These are phyloP conservation scores for Autographa gamma DNA, from an alignment of 2,888 invertebrate species.

Conservation along the genomic window DNA sequence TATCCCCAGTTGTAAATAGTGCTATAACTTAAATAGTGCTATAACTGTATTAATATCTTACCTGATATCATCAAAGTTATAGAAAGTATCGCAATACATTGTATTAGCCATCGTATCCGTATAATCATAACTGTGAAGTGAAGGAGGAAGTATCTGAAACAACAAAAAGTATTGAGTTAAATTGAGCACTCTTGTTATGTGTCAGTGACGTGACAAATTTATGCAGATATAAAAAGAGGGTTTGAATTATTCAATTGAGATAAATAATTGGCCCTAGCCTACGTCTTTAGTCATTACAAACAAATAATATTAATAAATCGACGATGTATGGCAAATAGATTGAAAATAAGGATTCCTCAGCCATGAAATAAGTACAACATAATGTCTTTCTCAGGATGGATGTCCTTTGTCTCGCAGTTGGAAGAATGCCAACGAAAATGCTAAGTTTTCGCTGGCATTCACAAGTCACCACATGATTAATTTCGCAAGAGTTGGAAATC, in stretches of 20 bases:
- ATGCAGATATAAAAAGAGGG: background rate
- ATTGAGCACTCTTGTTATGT: background rate
- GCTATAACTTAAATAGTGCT: too few species aligned
- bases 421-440: background rate
- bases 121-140: conserved; percentile 80
- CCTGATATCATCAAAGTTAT: conserved; percentile 76
- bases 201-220: background rate
- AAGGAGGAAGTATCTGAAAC: conserved; percentile 74
- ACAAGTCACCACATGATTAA: background rate
- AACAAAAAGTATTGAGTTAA: conserved; percentile 56
- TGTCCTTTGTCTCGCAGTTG: background rate
- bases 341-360: background rate
- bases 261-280: background rate
- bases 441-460: background rate
- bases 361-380: too few species aligned
- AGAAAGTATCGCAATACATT: conserved; percentile 64
- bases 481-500: background rate
- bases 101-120: conserved; percentile 82
- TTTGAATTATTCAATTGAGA: background rate
- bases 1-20: background rate
- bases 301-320: background rate
- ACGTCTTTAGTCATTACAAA: too few species aligned
- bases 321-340: background rate
- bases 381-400: background rate
- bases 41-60: conserved; percentile 55